Evolutionary conservation across 1,140 invertebrate genomes (phyloP).

Genomic region (Drosophila nebulosa): DNA sequence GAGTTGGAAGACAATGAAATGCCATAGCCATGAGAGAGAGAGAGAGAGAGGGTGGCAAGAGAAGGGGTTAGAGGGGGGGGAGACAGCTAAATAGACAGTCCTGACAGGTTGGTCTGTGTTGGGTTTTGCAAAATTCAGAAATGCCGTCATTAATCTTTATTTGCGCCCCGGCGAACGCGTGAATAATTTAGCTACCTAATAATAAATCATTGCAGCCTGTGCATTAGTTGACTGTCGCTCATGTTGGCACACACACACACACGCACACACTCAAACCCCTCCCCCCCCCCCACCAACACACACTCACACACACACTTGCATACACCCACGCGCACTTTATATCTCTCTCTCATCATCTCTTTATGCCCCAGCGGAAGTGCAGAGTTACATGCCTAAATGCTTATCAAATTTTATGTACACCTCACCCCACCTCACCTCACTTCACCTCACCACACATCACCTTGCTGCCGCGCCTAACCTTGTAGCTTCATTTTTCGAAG

Average conservation of each 20-base stretch:
- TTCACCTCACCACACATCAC: conserved; percentile 10
- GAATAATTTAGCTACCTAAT: conserved; percentile 78
- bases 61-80: conserved; percentile 9
- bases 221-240: conserved; percentile 48
- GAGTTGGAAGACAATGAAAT: not conserved
- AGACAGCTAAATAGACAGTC: conserved; percentile 72
- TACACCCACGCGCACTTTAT: not conserved
- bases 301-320: not conserved
- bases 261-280: conserved; percentile 1
- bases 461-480: conserved; percentile 17
- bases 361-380: conserved; percentile 60
- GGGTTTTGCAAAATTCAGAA: conserved; percentile 72
- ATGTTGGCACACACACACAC: not conserved
- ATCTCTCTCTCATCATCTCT: conserved; percentile 19
- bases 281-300: no score
- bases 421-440: conserved; percentile 13
- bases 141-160: conserved; percentile 76
- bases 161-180: conserved; percentile 63
- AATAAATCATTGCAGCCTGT: conserved; percentile 76
- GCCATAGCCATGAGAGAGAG: not conserved
- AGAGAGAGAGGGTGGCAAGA: not conserved
- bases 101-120: conserved; percentile 61
- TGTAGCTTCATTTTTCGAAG: not conserved
- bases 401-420: conserved; percentile 72
- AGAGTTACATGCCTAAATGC: conserved; percentile 78